These are phyloP conservation scores for Brachypteracias leptosomus DNA, from an alignment of 2,113 vertebrate genomes.

Conservation along the genomic window DNA sequence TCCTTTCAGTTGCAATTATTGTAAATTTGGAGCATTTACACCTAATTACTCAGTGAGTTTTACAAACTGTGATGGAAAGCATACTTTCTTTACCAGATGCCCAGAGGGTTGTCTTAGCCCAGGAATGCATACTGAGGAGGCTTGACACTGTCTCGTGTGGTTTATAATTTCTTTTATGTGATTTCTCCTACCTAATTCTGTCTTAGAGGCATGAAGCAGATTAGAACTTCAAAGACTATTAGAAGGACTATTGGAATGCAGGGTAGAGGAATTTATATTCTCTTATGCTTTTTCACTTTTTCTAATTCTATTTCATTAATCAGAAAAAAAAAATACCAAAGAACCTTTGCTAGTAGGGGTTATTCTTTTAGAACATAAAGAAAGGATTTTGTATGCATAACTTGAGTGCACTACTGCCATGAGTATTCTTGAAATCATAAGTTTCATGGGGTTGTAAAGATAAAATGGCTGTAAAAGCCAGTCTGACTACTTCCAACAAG, in stretches of 20 bases:
- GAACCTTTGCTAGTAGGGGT: neutral
- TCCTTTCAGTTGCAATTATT: neutral
- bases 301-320: neutral
- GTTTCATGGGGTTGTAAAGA: neutral
- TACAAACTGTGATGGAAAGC: neutral
- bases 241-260: neutral
- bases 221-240: constrained; percentile 4
- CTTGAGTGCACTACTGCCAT: neutral
- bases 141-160: neutral
- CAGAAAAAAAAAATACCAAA: neutral
- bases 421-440: neutral
- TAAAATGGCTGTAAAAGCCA: neutral
- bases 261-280: neutral
- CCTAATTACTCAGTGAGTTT: neutral
- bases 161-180: neutral
- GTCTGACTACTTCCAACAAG: neutral
- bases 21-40: neutral
- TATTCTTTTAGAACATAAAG: neutral
- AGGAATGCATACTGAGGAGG: neutral
- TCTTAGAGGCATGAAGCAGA: neutral
- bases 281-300: neutral
- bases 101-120: neutral
- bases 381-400: neutral
- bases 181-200: neutral
- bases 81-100: neutral